Evolutionary conservation across 1,140 invertebrate species (phyloP).

Genomic region (Liolophura sinensis): DNA sequence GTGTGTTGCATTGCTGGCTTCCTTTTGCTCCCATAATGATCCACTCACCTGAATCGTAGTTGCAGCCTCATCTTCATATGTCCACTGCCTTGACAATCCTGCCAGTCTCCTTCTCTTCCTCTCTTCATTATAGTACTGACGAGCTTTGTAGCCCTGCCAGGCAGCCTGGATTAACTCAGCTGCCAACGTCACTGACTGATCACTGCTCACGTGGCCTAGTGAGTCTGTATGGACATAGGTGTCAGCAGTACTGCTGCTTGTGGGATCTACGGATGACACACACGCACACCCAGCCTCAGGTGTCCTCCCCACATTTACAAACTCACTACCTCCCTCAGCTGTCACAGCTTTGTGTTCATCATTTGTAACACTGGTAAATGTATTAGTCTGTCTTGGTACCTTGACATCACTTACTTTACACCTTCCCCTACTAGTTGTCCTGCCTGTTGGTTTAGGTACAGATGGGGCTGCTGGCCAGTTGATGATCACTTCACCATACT

Average conservation of each 20-base stretch:
- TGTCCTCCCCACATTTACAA: too few species aligned
- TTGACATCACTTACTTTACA: too few species aligned
- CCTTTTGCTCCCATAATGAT: too few species aligned
- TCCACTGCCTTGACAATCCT: too few species aligned
- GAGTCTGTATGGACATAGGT: constrained; percentile 1
- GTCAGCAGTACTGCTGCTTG: neutral
- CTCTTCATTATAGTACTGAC: constrained; percentile 13
- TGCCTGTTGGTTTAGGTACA: constrained; percentile 23
- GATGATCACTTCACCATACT: constrained; percentile 44
- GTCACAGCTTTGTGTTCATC: too few species aligned
- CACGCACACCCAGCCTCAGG: neutral
- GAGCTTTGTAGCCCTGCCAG: constrained; percentile 29
- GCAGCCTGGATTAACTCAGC: constrained; percentile 32
- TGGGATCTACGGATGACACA: neutral
- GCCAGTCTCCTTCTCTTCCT: neutral
- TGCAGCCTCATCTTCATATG: neutral
- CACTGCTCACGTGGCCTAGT: neutral
- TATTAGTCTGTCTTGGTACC: too few species aligned
- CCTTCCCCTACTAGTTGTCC: constrained; percentile 6
- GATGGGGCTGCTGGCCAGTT: constrained; percentile 26
- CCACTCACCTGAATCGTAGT: constrained; percentile 6
- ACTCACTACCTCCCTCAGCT: too few species aligned
- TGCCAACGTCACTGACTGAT: constrained; percentile 11
- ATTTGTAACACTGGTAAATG: too few species aligned
- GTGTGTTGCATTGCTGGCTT: too few species aligned